Evolutionary conservation across 2,797 vertebrate genomes (phyloP), one percentile per base, ranked within the genome.

Genomic region (Smutsia temminckii): DNA sequence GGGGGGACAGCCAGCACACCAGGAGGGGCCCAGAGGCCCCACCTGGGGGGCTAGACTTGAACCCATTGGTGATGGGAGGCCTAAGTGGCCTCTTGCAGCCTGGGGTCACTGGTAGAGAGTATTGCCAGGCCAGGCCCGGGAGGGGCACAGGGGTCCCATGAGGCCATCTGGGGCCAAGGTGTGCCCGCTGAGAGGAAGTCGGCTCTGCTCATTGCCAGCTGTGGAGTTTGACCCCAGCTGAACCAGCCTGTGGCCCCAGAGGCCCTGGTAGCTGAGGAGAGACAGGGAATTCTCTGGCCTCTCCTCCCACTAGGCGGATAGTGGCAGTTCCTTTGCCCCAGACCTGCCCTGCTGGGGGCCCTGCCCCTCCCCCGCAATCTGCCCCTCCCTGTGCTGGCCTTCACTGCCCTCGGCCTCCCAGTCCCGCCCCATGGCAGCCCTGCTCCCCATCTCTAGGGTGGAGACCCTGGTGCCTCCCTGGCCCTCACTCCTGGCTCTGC

Each of bases 401-500:
- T 57, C 18, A 1, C 46, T 63, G 74, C 14, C 49, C 51, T 66
- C 29, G 27, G 72, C 20, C 2, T 29, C n/a, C 46, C 42, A 12
- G 32, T 8, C 25, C 68, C n/a, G 69, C 23, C 61, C 46, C 20
- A 3, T 0, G 1, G 66, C 46, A 64, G 71, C 66, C 61, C 16
- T 14, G 29, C 55, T 16, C 23, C 20, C 5, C 10, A 3, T 21
- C 6, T 4, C 42, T 1, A 1, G 53, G 32, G 40, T 9, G 10
- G 74, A 8, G 46, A 23, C 37, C n/a, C 46, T 20, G 57, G 21
- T 40, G 55, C 59, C 27, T 77, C 34, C 23, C 57, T 34, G 59
- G 2, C 2, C 1, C 51, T 27, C n/a, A 75, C 53, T 25, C 0
- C 0, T 2, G n/a, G 59, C 61, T 71, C 63, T 17, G 27, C 32